Percentiles rank a stretch among this genome's conserved stretches.
These are phyloP conservation scores for Aphodius granarius DNA, from an alignment of 2,888 invertebrate species.

Conservation along the genomic window DNA sequence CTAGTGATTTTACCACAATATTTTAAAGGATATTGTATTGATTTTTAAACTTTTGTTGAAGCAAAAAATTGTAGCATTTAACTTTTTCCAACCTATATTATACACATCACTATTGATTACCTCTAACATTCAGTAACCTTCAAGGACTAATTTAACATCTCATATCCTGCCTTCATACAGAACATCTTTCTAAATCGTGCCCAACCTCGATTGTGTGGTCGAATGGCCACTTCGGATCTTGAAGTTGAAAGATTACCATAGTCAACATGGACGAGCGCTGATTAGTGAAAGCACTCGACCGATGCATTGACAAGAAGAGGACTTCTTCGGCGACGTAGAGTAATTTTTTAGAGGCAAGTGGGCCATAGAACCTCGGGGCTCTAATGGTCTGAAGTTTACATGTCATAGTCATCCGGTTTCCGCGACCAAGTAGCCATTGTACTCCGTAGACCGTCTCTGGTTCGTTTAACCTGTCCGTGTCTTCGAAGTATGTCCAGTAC, in stretches of 20 bases:
- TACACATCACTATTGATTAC: too few species aligned
- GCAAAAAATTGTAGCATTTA: too few species aligned
- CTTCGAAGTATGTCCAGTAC: background rate
- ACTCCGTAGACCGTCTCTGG: background rate
- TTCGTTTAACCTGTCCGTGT: background rate
- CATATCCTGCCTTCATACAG: too few species aligned
- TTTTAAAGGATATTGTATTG: too few species aligned
- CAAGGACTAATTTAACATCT: too few species aligned
- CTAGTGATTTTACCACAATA: background rate
- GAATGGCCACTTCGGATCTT: background rate
- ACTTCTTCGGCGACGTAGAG: background rate
- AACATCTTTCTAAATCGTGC: background rate
- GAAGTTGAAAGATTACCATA: background rate
- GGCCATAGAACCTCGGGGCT: background rate
- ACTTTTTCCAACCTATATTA: too few species aligned
- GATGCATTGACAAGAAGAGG: background rate
- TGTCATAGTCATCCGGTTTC: background rate
- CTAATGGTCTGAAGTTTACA: background rate
- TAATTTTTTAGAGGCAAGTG: background rate
- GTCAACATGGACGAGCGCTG: background rate
- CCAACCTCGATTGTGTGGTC: background rate
- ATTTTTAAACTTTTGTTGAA: too few species aligned
- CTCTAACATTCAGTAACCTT: too few species aligned
- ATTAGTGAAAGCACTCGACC: background rate
- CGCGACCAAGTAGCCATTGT: background rate